These are phyloP conservation scores for Trematomus bernacchii DNA, from an alignment of 2,797 vertebrate species.

Conservation along the genomic window DNA sequence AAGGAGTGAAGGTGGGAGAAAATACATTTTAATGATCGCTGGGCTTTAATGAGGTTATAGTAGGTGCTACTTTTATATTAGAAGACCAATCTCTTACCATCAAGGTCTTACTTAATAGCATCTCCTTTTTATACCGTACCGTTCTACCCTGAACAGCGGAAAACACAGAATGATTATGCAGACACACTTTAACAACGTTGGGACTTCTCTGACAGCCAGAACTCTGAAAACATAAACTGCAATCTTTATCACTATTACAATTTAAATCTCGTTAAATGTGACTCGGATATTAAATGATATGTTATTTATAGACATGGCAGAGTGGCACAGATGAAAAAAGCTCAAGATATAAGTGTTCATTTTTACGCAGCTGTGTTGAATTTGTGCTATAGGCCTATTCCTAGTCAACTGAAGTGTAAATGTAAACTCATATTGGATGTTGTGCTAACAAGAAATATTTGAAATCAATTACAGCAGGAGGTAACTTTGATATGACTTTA, in stretches of 20 bases:
- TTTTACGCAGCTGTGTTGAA: conserved; percentile 31
- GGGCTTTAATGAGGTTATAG: conserved; percentile 39
- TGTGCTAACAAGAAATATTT: neutral
- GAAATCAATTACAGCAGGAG: neutral
- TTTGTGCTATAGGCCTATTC: neutral
- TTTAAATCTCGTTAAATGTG: conserved; percentile 36
- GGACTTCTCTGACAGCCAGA: neutral
- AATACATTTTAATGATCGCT: conserved; percentile 42
- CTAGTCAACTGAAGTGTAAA: conserved; percentile 15
- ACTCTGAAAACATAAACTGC: conserved; percentile 15
- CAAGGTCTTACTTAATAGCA: conserved; percentile 28
- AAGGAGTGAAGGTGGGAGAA: conserved; percentile 33
- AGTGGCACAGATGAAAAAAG: conserved; percentile 36
- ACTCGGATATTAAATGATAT: conserved; percentile 33
- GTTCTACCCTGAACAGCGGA: conserved; percentile 18
- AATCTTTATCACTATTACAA: conserved; percentile 18
- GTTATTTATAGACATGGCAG: conserved; percentile 30
- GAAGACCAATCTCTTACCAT: conserved; percentile 27
- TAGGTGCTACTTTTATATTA: conserved; percentile 21
- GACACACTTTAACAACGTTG: neutral
- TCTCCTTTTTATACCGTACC: conserved; percentile 21
- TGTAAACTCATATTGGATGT: neutral
- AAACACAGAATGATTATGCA: neutral
- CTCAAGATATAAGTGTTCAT: neutral
- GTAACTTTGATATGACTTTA: neutral